phyloP scores from a whole-genome alignment of 2,888 invertebrate species.

The Saturnia pavonia region DNA sequence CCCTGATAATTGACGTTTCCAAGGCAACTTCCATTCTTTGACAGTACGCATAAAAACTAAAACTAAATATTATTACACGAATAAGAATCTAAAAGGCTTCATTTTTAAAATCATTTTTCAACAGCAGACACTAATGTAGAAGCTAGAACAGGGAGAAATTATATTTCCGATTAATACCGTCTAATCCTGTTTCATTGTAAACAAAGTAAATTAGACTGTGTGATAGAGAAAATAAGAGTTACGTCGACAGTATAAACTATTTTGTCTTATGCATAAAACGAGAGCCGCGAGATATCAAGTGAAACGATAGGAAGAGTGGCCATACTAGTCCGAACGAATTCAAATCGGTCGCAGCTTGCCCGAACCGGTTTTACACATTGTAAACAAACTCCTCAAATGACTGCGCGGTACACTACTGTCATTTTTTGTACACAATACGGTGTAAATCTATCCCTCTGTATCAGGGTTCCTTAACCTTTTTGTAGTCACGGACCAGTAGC shows the following conservation, averaged over 20 bases:
- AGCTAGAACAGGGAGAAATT: background rate
- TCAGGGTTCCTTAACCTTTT: too few species aligned
- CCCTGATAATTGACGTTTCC: too few species aligned
- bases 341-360: conserved; percentile 1
- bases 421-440: background rate
- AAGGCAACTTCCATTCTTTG: too few species aligned
- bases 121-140: background rate
- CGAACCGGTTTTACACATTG: conserved; percentile 9
- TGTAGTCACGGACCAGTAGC: too few species aligned
- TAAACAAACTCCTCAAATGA: background rate
- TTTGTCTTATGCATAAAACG: conserved; percentile 4
- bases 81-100: background rate
- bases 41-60: too few species aligned
- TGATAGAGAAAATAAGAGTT: background rate
- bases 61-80: too few species aligned
- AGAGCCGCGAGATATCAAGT: conserved; percentile 13
- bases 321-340: conserved; percentile 18
- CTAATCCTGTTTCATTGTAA: background rate
- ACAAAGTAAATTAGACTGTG: background rate
- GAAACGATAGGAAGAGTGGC: conserved; percentile 30
- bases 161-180: background rate
- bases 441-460: background rate
- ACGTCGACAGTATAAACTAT: background rate
- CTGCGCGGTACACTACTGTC: background rate
- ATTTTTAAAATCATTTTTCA: background rate